Evolutionary conservation across 2,113 vertebrate species (phyloP).

Genomic region (Thunnus maccoyii): DNA sequence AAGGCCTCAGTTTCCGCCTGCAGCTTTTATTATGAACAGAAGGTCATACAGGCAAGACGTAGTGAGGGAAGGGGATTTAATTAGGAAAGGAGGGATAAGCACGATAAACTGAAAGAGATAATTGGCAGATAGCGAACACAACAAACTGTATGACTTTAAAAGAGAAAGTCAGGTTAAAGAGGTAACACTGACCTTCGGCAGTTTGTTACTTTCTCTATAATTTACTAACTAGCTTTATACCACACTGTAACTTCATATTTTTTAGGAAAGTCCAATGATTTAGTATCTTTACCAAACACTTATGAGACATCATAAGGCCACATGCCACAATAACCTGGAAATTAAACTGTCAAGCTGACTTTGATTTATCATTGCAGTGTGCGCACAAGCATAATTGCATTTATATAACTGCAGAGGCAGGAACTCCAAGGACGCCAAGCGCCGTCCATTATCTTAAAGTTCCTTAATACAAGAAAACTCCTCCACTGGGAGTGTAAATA

Average conservation of each 20-base stretch:
- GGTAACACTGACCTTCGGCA: constrained; percentile 2
- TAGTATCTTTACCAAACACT: too few relatives aligned
- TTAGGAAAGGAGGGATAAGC: not conserved
- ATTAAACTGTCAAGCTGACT: too few relatives aligned
- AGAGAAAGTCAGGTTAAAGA: not conserved
- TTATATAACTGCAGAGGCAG: too few relatives aligned
- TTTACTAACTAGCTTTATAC: not conserved
- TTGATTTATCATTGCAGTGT: too few relatives aligned
- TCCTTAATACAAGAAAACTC: too few relatives aligned
- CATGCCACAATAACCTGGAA: too few relatives aligned
- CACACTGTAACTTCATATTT: not conserved
- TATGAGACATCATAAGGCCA: too few relatives aligned
- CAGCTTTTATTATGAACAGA: constrained; percentile 35
- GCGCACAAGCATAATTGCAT: too few relatives aligned
- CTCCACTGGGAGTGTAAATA: too few relatives aligned
- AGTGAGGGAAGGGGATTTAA: constrained; percentile 3
- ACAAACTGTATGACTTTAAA: not conserved
- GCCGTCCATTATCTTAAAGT: too few relatives aligned
- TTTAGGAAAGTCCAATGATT: too few relatives aligned
- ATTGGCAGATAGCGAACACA: constrained; percentile 14
- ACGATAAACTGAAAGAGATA: constrained; percentile 23
- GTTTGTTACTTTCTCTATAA: not conserved
- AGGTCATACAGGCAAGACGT: constrained; percentile 38
- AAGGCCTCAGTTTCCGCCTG: constrained; percentile 38
- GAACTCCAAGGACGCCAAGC: too few relatives aligned